Evolutionary conservation across 1,140 invertebrate species (phyloP).

Genomic region (Bombus waltoni): DNA sequence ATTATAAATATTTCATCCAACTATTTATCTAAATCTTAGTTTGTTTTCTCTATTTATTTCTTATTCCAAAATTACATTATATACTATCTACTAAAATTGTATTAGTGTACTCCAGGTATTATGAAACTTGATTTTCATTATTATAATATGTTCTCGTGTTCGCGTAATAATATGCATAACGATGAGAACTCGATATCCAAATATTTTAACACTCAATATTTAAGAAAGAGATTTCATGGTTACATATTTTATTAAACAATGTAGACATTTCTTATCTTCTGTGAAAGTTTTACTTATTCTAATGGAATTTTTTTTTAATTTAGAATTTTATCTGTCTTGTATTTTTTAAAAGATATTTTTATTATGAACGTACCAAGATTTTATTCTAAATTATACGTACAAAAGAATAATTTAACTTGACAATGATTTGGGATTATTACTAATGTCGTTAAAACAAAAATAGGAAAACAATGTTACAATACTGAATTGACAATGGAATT

Average conservation of each 20-base stretch:
- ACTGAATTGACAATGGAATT: background rate
- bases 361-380: no score
- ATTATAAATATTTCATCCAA: no score
- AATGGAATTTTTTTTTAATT: background rate
- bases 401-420: background rate
- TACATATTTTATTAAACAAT: background rate
- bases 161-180: background rate
- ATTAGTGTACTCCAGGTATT: background rate
- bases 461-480: no score
- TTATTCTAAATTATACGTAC: background rate
- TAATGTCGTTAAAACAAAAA: background rate
- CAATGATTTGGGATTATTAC: background rate
- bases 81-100: background rate
- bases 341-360: no score
- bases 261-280: background rate
- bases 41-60: background rate
- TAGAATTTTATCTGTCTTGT: no score
- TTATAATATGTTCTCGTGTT: background rate
- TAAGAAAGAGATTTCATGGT: background rate
- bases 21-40: no score
- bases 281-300: background rate
- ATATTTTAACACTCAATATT: background rate
- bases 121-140: background rate
- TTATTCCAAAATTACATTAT: background rate
- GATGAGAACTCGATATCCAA: background rate